phyloP scores from a whole-genome alignment of 1,140 invertebrate genomes.

The Drosophila dunni region DNA sequence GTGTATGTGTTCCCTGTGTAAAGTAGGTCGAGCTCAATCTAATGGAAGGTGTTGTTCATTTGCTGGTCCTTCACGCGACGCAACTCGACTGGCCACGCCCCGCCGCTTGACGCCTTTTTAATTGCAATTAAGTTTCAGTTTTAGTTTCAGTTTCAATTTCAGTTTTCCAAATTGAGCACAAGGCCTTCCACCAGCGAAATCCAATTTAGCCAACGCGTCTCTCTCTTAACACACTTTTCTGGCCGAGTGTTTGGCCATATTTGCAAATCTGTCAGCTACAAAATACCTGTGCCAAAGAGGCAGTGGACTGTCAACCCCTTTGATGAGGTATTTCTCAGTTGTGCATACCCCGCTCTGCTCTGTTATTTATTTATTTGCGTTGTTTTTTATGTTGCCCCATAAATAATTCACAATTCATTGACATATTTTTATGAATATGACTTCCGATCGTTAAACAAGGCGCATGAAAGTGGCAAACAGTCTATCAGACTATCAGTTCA shows the following conservation, averaged over 20 bases:
- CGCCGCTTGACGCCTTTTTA: conserved; percentile 63
- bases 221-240: conserved; percentile 47
- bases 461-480: conserved; percentile 66
- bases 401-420: conserved; percentile 83
- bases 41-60: conserved; percentile 70
- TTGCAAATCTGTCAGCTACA: conserved; percentile 24
- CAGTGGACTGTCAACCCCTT: background rate
- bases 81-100: conserved; percentile 10
- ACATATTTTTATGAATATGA: conserved; percentile 84
- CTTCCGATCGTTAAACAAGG: conserved; percentile 82
- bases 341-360: conserved; percentile 2
- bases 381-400: conserved; percentile 54
- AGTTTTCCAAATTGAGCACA: conserved; percentile 62
- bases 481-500: conserved; percentile 35
- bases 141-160: conserved; percentile 61
- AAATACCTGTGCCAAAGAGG: background rate
- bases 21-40: conserved; percentile 74
- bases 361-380: conserved; percentile 70
- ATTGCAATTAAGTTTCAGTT: conserved; percentile 76
- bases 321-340: conserved; percentile 29
- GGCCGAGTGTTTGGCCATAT: background rate
- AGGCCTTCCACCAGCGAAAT: conserved; percentile 67
- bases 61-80: conserved; percentile 45
- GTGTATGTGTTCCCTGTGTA: conserved; percentile 47
- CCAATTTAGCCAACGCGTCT: conserved; percentile 60